Evolutionary conservation across 2,888 invertebrate species (phyloP), one percentile per base, ranked within the genome.

Genomic region (Thymelicus lineola): DNA sequence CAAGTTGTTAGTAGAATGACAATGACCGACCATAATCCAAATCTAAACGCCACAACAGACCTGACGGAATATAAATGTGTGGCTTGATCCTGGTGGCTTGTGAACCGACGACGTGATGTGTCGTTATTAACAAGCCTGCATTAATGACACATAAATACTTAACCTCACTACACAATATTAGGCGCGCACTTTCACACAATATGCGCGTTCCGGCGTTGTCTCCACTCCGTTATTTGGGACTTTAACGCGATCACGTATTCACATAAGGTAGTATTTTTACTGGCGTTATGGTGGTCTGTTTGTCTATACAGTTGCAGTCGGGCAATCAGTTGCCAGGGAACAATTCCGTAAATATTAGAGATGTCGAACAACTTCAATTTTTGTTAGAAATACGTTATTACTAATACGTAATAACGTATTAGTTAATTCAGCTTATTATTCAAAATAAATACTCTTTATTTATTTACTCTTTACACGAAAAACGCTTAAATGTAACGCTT

Each of bases 11-110:
- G 80, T 78, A 82, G 91, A 90, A 92, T 92, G 84, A 89, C 90
- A 92, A 92, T 90, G 87, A 89, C 84, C 85, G 85, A 87, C 86
- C 86, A 90, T 93, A 93, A 92, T 93, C 93, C 90, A 93, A 91
- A 93, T 93, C 88, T 91, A 92, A 93, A 90, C 90, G 91, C 84
- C 86, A 83, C 80, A 82, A 82, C 83, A 82, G 80, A 83, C 83
- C 86, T 86, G 85, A 84, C 87, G 81, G 93, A 92, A 93, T 93
- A 89, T 88, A 87, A 93, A 93, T 93, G 87, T 80, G 85, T 79
- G 76, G 76, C 80, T 81, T 82, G 84, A 83, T 86, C 84, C 85
- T 86, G 86, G 81, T 85, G 83, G 85, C 90, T 91, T 93, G 93
- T 93, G 93, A 93, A 93, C 92, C 85, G 86, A 80, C 84, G 89